Base-by-base conservation (phyloP, 2,888 invertebrate genomes). In the Agonopterix alstromeriana region DNA sequence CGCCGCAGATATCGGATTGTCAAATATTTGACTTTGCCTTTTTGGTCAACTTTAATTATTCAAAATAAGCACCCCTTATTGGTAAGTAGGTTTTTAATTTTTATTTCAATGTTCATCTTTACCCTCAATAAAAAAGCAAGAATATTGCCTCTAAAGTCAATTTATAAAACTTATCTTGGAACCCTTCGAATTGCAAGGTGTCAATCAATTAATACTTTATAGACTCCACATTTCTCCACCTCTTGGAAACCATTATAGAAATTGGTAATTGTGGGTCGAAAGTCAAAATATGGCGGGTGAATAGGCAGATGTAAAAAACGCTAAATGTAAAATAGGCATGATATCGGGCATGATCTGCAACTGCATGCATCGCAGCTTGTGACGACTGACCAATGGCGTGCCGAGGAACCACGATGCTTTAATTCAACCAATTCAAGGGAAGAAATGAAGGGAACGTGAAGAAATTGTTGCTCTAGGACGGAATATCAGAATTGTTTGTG, bases 321-420 rank as follows among this genome's bases (percentile, higher is more conserved):
- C 62, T 65, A 67, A 73, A 71, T 69, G 71, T 78, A 71, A 68
- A 73, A 71, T 70, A 69, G 66, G 63, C 64, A 65, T 70, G 70
- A 63, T 83, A 83, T 82, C 82, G 67, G 61, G 48, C 63, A 56
- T 77, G 84, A 83, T 86, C 86, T 82, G 87, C 84, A 82, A 81
- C 75, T 77, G 78, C 72, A 70, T 60, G 57, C 53, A 53, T 11
- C n/a, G 86, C 87, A 87, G 82, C 87, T 87, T 87, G 85, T 58
- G 64, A 38, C 47, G 53, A 52, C 56, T 72, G 70, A 65, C 87
- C 87, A 87, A 87, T 87, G 52, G 74, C 63, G 38, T 38, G 10
- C 10, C 38, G 38, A 38, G 38, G 3, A 38, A 5, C 38, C 10
- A 38, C 55, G 27, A 27, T 27, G 27, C 27, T 27, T 27, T 27